These are phyloP conservation scores for Steinernema hermaphroditum DNA, from an alignment of 2,888 invertebrate genomes.

Conservation along the genomic window DNA sequence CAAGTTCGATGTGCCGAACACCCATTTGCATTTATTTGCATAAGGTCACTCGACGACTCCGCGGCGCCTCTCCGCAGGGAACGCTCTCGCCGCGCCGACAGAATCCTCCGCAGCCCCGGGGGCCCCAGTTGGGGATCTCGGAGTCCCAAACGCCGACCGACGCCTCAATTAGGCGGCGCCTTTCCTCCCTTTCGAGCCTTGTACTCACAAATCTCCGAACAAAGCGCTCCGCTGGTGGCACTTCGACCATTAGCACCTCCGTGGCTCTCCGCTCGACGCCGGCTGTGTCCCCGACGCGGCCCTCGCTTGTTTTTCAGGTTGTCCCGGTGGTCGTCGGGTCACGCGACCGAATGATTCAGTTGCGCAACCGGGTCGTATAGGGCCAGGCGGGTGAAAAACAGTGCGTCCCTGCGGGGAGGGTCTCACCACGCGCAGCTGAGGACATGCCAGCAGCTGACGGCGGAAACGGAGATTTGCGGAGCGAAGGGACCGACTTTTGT, in stretches of 20 bases:
- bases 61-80: background rate
- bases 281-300: background rate
- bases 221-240: slow-evolving; percentile 7
- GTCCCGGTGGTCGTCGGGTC: slow-evolving; percentile 31
- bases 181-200: background rate
- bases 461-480: slow-evolving; percentile 9
- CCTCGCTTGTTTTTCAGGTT: slow-evolving; percentile 29
- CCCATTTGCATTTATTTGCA: slow-evolving; percentile 19
- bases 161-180: slow-evolving; percentile 22
- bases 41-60: slow-evolving; percentile 2
- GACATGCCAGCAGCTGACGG: slow-evolving; percentile 25
- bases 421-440: slow-evolving; percentile 9
- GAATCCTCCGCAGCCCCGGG: background rate
- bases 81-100: background rate
- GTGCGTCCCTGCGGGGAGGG: background rate
- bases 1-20: slow-evolving; percentile 5
- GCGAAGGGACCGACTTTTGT: background rate
- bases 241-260: slow-evolving; percentile 9
- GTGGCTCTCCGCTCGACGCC: background rate
- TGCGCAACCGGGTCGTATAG: slow-evolving; percentile 30
- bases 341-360: slow-evolving; percentile 29
- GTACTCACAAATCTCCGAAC: background rate
- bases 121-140: background rate
- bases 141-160: background rate
- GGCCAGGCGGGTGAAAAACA: slow-evolving; percentile 31